Percentiles rank a stretch among this genome's conserved stretches.
Evolutionary conservation across 2,113 vertebrate species (phyloP).

Genomic region (Oncorhynchus keta): DNA sequence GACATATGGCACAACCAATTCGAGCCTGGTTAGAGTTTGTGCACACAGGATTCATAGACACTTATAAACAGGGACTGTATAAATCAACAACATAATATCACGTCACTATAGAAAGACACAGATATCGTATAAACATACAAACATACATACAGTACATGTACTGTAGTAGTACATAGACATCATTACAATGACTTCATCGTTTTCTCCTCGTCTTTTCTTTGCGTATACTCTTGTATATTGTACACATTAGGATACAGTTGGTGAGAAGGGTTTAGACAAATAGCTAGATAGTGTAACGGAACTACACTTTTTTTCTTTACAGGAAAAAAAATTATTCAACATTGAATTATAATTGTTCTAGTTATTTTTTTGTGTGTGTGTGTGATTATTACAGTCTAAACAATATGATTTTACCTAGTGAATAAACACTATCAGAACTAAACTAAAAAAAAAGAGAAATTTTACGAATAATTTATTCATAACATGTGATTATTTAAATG

Average conservation of each 20-base stretch:
- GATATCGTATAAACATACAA: constrained; percentile 49
- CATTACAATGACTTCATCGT: constrained; percentile 55
- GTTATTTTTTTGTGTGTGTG: constrained; percentile 37
- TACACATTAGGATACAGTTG: constrained; percentile 31
- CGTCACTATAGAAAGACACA: constrained; percentile 54
- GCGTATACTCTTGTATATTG: constrained; percentile 43
- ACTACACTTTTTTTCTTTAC: constrained; percentile 35
- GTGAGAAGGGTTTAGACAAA: constrained; percentile 46
- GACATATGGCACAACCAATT: constrained; percentile 32
- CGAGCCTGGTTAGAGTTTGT: constrained; percentile 36
- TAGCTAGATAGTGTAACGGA: constrained; percentile 26
- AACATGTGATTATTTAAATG: constrained; percentile 22
- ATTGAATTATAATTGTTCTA: constrained; percentile 57
- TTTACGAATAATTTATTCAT: constrained; percentile 16
- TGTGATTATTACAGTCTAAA: constrained; percentile 79
- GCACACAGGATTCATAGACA: constrained; percentile 60
- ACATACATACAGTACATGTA: constrained; percentile 32
- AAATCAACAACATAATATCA: constrained; percentile 50
- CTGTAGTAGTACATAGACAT: constrained; percentile 48
- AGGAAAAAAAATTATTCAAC: constrained; percentile 42
- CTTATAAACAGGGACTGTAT: constrained; percentile 60
- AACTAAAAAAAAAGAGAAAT: constrained; percentile 52
- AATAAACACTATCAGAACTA: constrained; percentile 73
- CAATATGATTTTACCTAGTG: constrained; percentile 80
- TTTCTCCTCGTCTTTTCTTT: constrained; percentile 40